These are phyloP conservation scores for Podocnemis expansa DNA, from an alignment of 2,113 vertebrate species.

Conservation along the genomic window DNA sequence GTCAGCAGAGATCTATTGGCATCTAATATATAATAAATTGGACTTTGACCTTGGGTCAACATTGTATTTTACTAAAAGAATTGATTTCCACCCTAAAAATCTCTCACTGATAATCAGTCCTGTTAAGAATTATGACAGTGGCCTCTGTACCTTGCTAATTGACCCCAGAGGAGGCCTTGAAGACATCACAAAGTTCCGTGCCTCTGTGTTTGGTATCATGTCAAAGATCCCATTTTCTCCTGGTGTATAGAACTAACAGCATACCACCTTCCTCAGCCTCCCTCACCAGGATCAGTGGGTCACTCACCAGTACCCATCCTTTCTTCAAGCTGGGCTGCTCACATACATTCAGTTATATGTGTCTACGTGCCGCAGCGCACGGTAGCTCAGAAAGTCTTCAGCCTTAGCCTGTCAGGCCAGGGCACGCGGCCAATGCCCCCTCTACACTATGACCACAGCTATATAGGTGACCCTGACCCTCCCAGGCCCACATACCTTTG, in stretches of 20 bases:
- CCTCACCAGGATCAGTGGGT: background rate
- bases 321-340: no score
- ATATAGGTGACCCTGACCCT: no score
- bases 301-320: background rate
- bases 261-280: fast-evolving
- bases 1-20: fast-evolving
- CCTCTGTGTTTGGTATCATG: background rate
- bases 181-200: fast-evolving
- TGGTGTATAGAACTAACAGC: fast-evolving
- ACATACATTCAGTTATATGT: no score
- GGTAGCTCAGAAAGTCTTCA: no score
- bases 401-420: no score
- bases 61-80: background rate
- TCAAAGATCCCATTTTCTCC: fast-evolving
- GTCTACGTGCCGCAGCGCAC: no score
- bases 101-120: background rate
- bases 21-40: background rate
- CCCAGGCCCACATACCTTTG: no score
- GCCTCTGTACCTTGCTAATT: fast-evolving
- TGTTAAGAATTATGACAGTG: fast-evolving
- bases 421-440: no score
- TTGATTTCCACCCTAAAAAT: fast-evolving
- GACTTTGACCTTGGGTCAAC: fast-evolving
- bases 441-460: no score
- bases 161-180: fast-evolving